Evolutionary conservation across 2,888 invertebrate species (phyloP).

Genomic region (Bombyx huttoni): DNA sequence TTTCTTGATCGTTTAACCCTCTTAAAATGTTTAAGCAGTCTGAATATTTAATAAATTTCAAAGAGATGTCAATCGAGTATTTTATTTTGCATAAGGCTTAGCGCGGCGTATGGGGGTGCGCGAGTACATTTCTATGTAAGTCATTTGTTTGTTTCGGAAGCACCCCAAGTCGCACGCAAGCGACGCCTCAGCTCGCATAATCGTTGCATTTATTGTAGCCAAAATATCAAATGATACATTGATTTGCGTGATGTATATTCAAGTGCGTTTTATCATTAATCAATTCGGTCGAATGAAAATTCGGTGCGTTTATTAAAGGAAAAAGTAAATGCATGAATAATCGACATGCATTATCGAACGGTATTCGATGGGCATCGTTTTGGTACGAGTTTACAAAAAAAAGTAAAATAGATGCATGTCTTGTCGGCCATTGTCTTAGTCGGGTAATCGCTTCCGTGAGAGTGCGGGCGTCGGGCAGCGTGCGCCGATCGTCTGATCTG

Average conservation of each 20-base stretch:
- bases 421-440: slow-evolving; percentile 62
- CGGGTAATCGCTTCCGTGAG: slow-evolving; percentile 67
- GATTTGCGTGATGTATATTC: slow-evolving; percentile 13
- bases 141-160: slow-evolving; percentile 58
- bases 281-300: not conserved
- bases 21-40: slow-evolving; percentile 57
- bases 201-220: slow-evolving; percentile 28
- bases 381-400: slow-evolving; percentile 22
- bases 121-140: slow-evolving; percentile 70
- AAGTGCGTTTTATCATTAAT: not conserved
- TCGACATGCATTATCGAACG: slow-evolving; percentile 17
- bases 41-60: slow-evolving; percentile 72
- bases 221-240: slow-evolving; percentile 60
- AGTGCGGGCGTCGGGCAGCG: slow-evolving; percentile 25
- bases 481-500: slow-evolving; percentile 37
- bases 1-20: slow-evolving; percentile 64
- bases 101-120: slow-evolving; percentile 42
- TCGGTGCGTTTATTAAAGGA: not conserved
- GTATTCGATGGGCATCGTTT: slow-evolving; percentile 43
- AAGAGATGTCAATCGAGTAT: slow-evolving; percentile 70
- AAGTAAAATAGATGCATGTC: slow-evolving; percentile 60
- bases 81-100: slow-evolving; percentile 72
- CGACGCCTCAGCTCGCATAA: slow-evolving; percentile 8
- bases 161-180: slow-evolving; percentile 16
- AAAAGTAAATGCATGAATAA: not conserved